Percentiles rank a stretch among this genome's conserved stretches.
Evolutionary conservation across 2,113 vertebrate genomes (phyloP).

Genomic region (Perccottus glenii): DNA sequence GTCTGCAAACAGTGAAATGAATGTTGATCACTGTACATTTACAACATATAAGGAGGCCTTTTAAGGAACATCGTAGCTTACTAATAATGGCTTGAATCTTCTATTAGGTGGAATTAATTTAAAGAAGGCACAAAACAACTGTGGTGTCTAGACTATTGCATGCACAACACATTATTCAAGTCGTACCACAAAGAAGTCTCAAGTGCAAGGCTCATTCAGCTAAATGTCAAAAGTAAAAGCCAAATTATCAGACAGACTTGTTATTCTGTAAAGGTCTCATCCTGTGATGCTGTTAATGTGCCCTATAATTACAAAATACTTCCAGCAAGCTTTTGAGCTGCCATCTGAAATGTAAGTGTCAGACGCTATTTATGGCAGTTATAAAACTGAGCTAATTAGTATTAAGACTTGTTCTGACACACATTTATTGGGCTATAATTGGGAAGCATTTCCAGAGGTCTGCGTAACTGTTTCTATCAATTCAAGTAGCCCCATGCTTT

Average conservation of each 20-base stretch:
- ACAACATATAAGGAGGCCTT: conserved; percentile 1
- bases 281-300: conserved; percentile 11
- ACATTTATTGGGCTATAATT: conserved; percentile 36
- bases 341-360: conserved; percentile 14
- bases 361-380: not conserved
- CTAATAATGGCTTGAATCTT: not conserved
- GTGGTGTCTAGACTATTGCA: not conserved
- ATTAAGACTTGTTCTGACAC: conserved; percentile 7
- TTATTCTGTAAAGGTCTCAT: not conserved
- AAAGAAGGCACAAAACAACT: not conserved
- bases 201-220: not conserved
- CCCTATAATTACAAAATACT: conserved; percentile 19
- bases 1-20: not conserved
- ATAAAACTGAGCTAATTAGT: conserved; percentile 23
- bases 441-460: conserved; percentile 16
- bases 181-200: not conserved
- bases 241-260: not conserved
- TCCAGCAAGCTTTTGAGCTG: conserved; percentile 12
- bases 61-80: not conserved
- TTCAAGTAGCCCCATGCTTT: conserved; percentile 5
- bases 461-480: not conserved
- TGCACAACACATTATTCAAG: not conserved
- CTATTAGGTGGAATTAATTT: not conserved
- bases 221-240: conserved; percentile 2
- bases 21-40: not conserved